A percentile compares a stretch with the other conserved stretches of the same genome.
Evolutionary conservation across 2,113 vertebrate genomes (phyloP).

Genomic region (Syrmaticus mikado): DNA sequence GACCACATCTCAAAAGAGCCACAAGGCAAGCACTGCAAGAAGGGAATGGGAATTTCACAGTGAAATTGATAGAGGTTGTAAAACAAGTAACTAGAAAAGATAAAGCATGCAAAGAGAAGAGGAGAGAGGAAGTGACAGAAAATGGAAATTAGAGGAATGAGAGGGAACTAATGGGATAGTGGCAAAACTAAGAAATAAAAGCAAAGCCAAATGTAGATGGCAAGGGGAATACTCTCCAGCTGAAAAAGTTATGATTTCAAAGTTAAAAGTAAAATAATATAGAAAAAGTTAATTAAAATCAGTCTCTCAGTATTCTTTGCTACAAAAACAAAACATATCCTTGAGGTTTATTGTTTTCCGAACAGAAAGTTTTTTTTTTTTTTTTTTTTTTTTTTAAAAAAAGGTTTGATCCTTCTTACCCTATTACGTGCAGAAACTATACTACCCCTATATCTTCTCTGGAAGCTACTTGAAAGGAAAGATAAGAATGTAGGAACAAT

Average conservation of each 20-base stretch:
- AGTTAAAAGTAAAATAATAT: not conserved
- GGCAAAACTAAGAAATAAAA: not conserved
- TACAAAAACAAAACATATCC: not conserved
- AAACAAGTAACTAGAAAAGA: not conserved
- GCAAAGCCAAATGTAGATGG: not conserved
- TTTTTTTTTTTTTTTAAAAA: too few relatives aligned
- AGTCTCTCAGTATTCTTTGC: not conserved
- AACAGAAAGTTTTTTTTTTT: too few relatives aligned
- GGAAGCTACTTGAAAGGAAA: not conserved
- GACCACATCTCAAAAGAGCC: not conserved
- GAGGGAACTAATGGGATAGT: not conserved
- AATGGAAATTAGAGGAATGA: not conserved
- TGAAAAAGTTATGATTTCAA: too few relatives aligned
- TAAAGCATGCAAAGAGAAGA: not conserved
- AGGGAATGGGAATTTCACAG: not conserved
- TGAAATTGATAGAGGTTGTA: not conserved
- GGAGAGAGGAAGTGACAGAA: not conserved
- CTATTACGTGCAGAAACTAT: not conserved
- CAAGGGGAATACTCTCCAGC: not conserved
- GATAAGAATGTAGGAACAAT: not conserved
- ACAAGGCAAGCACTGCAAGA: not conserved
- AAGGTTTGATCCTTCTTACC: not conserved
- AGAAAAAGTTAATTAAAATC: not conserved
- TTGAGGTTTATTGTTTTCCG: not conserved
- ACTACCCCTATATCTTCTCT: not conserved